Conservation (phyloP, 64 coral and sea anemone species). For the Anthopleura sola region DNA sequence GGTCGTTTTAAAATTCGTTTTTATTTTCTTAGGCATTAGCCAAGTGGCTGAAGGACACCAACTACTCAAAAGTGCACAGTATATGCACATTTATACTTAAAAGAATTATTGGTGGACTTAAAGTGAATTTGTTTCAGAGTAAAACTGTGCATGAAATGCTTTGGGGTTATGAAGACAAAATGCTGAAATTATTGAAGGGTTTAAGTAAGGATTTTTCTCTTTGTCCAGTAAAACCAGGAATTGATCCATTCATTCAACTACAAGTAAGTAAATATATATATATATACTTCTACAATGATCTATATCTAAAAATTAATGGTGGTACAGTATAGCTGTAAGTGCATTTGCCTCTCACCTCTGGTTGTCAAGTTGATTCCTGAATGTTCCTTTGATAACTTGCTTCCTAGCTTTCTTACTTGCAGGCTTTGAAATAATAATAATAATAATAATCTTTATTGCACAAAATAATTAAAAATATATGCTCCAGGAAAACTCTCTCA, state of each 20-base stretch:
- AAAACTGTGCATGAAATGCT: slow-evolving; percentile 61
- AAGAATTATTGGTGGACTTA: neutral
- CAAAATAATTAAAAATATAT: too few relatives aligned
- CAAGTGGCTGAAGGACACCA: slow-evolving; percentile 9
- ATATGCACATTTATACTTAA: slow-evolving; percentile 19
- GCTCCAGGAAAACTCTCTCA: too few relatives aligned
- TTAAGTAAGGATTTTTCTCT: neutral
- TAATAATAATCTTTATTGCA: too few relatives aligned
- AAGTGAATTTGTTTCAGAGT: slow-evolving; percentile 55
- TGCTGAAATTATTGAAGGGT: slow-evolving; percentile 1
- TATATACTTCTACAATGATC: too few relatives aligned
- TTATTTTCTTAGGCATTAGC: slow-evolving; percentile 19
- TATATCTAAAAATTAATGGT: too few relatives aligned
- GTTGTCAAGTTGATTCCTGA: too few relatives aligned
- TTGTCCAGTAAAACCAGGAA: slow-evolving; percentile 49
- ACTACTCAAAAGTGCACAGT: slow-evolving; percentile 10
- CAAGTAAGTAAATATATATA: slow-evolving; percentile 39
- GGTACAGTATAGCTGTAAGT: too few relatives aligned
- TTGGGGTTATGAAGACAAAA: slow-evolving; percentile 70
- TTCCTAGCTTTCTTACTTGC: too few relatives aligned
- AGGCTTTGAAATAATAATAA: too few relatives aligned
- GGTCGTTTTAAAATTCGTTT: neutral
- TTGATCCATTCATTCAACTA: slow-evolving; percentile 57
- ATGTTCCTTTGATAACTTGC: too few relatives aligned
- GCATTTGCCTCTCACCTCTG: too few relatives aligned